phyloP scores from a whole-genome alignment of 2,797 vertebrate genomes.

The Spinus pinus region DNA sequence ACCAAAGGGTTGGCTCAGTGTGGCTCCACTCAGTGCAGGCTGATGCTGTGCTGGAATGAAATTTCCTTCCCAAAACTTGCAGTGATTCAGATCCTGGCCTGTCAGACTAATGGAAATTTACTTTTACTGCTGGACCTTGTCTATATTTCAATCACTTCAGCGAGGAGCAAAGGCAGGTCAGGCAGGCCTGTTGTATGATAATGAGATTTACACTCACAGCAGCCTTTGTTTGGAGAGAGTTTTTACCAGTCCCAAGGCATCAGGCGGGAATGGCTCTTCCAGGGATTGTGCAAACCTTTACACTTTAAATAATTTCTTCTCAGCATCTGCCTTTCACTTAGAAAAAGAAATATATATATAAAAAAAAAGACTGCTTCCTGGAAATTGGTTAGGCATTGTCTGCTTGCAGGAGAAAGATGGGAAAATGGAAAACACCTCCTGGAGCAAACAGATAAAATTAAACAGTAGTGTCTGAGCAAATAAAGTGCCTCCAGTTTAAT shows the following conservation, averaged over 20 bases:
- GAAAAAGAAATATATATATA: not conserved
- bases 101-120: not conserved
- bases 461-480: slow-evolving; percentile 36
- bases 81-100: not conserved
- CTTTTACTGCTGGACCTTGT: not conserved
- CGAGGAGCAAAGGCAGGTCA: not conserved
- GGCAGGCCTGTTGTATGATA: not conserved
- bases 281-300: not conserved
- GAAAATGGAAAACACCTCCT: slow-evolving; percentile 43
- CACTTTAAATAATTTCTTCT: slow-evolving; percentile 9
- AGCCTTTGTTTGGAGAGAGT: slow-evolving; percentile 34
- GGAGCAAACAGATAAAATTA: slow-evolving; percentile 61
- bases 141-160: not conserved
- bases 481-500: slow-evolving; percentile 47
- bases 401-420: not conserved
- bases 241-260: not conserved
- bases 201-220: slow-evolving; percentile 32
- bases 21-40: not conserved
- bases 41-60: not conserved
- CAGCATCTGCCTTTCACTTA: not conserved
- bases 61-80: not conserved
- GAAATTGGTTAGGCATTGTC: slow-evolving; percentile 31
- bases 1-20: not conserved
- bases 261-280: not conserved
- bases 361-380: not conserved